Evolutionary conservation across 2,888 invertebrate species (phyloP).

Genomic region (Sericinus montela): DNA sequence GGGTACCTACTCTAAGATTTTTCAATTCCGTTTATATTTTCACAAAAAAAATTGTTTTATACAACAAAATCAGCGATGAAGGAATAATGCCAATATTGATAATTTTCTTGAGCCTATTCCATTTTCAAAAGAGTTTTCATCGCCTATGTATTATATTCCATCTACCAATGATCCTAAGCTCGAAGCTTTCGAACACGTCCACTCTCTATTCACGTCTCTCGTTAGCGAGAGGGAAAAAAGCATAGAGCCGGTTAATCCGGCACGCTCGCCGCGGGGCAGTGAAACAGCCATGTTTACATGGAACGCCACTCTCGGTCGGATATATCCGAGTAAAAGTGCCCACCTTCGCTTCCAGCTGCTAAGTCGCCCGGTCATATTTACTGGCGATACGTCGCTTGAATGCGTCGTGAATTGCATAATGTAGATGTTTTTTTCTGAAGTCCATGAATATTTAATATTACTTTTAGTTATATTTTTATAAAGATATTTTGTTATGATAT

Average conservation of each 20-base stretch:
- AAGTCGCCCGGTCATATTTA: constrained; percentile 13
- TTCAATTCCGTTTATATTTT: too few relatives aligned
- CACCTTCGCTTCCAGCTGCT: constrained; percentile 8
- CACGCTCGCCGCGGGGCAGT: constrained; percentile 33
- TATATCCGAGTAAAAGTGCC: constrained; percentile 12
- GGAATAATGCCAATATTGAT: too few relatives aligned
- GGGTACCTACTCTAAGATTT: too few relatives aligned
- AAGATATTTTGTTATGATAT: too few relatives aligned
- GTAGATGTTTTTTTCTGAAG: too few relatives aligned
- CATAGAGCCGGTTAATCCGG: constrained; percentile 32
- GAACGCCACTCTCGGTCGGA: constrained; percentile 37
- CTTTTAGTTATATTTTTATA: too few relatives aligned
- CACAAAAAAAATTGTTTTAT: too few relatives aligned
- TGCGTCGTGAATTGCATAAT: background rate
- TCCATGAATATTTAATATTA: too few relatives aligned
- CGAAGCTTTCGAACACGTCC: constrained; percentile 27
- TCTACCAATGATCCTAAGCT: constrained; percentile 29
- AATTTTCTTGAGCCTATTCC: too few relatives aligned
- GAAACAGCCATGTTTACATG: constrained; percentile 38
- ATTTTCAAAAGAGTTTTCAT: constrained; percentile 10
- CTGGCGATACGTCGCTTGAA: background rate
- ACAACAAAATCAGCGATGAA: too few relatives aligned
- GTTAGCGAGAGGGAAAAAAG: constrained; percentile 23
- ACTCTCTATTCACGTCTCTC: constrained; percentile 25
- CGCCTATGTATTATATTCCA: constrained; percentile 5